Evolutionary conservation across 1,140 invertebrate genomes (phyloP), one percentile per base, ranked within the genome.

Genomic region (Brachionus koreanus): DNA sequence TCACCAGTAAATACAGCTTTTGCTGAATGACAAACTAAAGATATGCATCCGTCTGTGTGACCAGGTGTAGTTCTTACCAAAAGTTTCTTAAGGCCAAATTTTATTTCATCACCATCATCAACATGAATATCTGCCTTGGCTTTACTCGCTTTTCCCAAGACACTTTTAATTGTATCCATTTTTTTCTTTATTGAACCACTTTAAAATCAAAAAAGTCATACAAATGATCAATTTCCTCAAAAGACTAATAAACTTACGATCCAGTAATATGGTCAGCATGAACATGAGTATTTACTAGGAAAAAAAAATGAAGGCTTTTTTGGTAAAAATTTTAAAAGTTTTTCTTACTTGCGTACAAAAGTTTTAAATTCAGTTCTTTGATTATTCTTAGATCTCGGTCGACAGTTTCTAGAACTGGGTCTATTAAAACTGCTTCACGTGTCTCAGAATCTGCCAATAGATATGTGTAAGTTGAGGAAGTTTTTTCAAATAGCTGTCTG

Each of bases 191-290:
- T 65, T 7, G 37, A 7, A 35, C 49, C 72, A 46, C 72, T 65
- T 52, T 52, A 9, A 57, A 57, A 46, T 13, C 1, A 49, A 49
- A 49, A 49, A n/a, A 49, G 5, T 5, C 13, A 16, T 29, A n/a
- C n/a, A 46, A n/a, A 46, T 0, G n/a, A 0, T 3, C 3, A 46
- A 13, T 46, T 46, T n/a, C 12, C 10, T 10, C 5, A 1, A 49
- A 49, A 49, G n/a, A 67, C 13, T 35, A 10, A 4, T 3, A 67
- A 13, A n/a, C 39, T 37, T 39, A 39, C 39, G 35, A 94, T 19
- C 97, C 97, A 5, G 97, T 99, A 43, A 99, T 92, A 88, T 99
- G 97, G 89, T 99, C 97, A 29, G 97, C 97, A 88, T 99, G 97
- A 90, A 98, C 93, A 87, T 99, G 97, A 1, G 97, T 99, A 87